Evolutionary conservation across 1,140 invertebrate genomes (phyloP), one percentile per base, ranked within the genome.

Genomic region (Argopecten irradians): DNA sequence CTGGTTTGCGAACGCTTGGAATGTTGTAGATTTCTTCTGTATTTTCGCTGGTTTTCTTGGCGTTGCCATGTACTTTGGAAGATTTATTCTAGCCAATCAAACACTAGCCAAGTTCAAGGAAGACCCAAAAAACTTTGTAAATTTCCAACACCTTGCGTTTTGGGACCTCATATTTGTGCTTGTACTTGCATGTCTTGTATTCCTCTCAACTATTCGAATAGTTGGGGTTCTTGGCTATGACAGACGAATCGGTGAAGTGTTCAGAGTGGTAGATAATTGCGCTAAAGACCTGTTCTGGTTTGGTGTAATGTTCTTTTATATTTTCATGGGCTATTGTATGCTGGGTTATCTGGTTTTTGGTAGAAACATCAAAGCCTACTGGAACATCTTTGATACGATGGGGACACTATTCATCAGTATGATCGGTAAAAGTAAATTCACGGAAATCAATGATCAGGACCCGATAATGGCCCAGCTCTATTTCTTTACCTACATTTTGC

Each of bases 361-460:
- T 14, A 36, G 86, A 39, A 86, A 90, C 9, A 87, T 94, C 22
- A 86, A 90, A 0, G 89, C 89, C 0, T 94, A 93, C 89, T 91
- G 89, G 82, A 90, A 91, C n/a, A 89, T 94, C 19, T 88, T 91
- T 83, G 86, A 86, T 34, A 83, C 89, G 7, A 86, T 93, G 43
- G 90, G 87, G 14, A 93, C 92, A 11, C 39, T 94, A 22, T 94
- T 93, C 46, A 91, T 92, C 16, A 92, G 92, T 87, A 97, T 98
- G 94, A 95, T 98, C 22, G 97, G 97, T 5, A 97, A 98, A 71
- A 91, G 91, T 35, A 88, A 89, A 32, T 93, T 93, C 82, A 93
- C 91, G 33, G 91, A 93, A 84, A 89, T 93, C 13, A 91, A 93
- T 16, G 87, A 92, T 9, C 91, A 88, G 0, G 88, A 91, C 32